A percentile compares a stretch with the other conserved stretches of the same genome.
phyloP scores from a whole-genome alignment of 2,113 vertebrate genomes.

The Conger conger region DNA sequence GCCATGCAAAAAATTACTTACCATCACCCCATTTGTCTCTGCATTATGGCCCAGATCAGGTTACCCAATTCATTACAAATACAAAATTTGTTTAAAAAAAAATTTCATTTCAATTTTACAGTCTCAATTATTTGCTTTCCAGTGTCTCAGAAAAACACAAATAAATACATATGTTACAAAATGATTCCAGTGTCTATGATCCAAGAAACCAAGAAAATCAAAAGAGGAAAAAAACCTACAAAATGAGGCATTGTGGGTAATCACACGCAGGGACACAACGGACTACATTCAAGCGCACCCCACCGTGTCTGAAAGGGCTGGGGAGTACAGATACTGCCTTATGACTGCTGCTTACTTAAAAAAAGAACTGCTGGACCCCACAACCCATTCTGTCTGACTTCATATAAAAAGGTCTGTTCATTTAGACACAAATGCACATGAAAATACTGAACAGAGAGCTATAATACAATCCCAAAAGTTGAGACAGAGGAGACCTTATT shows the following conservation, averaged over 20 bases:
- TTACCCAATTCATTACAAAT: neutral
- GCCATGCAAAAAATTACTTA: too few relatives aligned
- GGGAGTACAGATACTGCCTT: neutral
- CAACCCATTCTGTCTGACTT: neutral
- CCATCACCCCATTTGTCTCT: too few relatives aligned
- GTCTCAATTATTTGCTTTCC: slow-evolving; percentile 23
- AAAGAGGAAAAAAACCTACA: neutral
- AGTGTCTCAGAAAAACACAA: slow-evolving; percentile 30
- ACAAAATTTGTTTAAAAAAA: slow-evolving; percentile 8
- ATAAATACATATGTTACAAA: slow-evolving; percentile 33
- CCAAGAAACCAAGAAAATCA: neutral
- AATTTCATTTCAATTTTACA: slow-evolving; percentile 11
- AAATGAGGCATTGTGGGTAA: neutral
- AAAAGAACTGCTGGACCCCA: neutral
- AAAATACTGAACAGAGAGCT: neutral
- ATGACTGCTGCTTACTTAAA: neutral
- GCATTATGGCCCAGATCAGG: too few relatives aligned
- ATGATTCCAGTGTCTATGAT: slow-evolving; percentile 29
- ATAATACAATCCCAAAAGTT: neutral
- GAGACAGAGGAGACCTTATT: neutral
- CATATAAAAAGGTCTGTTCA: neutral
- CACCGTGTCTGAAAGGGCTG: neutral
- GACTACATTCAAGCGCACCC: neutral
- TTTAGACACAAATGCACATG: neutral
- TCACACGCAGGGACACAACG: neutral